These are phyloP conservation scores for Nasonia longicornis DNA, from an alignment of 1,140 invertebrate genomes.

Conservation along the genomic window DNA sequence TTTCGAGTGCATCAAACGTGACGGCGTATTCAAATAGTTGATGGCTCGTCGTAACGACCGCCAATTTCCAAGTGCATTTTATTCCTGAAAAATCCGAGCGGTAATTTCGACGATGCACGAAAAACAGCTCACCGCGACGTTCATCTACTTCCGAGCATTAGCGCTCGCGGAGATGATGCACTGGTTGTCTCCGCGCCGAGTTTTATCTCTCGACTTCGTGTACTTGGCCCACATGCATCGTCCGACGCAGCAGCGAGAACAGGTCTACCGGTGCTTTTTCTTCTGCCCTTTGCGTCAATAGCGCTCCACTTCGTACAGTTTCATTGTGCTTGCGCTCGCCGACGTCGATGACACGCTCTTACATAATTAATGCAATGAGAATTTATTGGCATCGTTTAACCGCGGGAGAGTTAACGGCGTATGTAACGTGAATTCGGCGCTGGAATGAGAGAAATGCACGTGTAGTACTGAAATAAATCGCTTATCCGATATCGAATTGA, in stretches of 20 bases:
- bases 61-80: too few species aligned
- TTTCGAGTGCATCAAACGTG: background rate
- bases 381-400: background rate
- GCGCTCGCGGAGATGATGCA: background rate
- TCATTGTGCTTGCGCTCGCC: too few species aligned
- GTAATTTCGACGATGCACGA: too few species aligned
- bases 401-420: too few species aligned
- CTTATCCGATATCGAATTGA: too few species aligned
- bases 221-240: constrained; percentile 19
- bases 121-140: background rate
- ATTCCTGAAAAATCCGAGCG: too few species aligned
- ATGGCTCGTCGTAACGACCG: too few species aligned
- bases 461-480: too few species aligned
- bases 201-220: background rate
- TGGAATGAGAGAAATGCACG: too few species aligned
- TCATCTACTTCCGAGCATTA: background rate
- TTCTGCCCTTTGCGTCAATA: constrained; percentile 4
- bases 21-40: background rate
- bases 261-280: background rate
- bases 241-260: background rate
- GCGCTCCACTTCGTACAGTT: background rate
- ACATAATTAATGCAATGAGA: constrained; percentile 25
- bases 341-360: too few species aligned
- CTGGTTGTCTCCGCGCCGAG: background rate
- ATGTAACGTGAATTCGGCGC: too few species aligned